Conservation (phyloP, 2,888 invertebrate species). For the Ophion obscuratus region DNA sequence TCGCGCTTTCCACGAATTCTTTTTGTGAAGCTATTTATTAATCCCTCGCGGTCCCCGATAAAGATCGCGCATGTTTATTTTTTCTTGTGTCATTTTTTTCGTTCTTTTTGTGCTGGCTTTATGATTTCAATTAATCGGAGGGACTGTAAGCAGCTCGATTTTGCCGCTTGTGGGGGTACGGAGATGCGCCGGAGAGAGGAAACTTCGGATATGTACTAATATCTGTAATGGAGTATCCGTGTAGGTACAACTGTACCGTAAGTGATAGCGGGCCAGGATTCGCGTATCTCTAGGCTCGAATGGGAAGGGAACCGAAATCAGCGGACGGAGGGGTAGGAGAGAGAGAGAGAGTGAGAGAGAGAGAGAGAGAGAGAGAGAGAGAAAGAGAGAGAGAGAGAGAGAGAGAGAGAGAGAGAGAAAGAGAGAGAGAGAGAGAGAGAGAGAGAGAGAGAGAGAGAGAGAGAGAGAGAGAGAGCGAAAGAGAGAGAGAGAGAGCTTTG, state of each 20-base stretch:
- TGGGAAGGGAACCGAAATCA: constrained; percentile 23
- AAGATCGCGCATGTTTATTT: no score
- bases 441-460: not conserved
- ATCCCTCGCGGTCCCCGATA: no score
- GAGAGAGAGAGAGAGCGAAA: not conserved
- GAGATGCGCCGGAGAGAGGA: not conserved
- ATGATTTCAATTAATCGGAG: no score
- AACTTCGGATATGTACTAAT: constrained; percentile 1
- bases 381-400: not conserved
- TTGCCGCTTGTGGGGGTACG: no score
- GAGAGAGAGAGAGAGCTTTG: constrained; percentile 17
- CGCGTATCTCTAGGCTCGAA: constrained; percentile 37
- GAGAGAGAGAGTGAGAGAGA: not conserved
- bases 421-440: constrained; percentile 5
- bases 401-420: not conserved
- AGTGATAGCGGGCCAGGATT: constrained; percentile 25
- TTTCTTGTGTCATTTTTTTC: no score
- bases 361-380: not conserved
- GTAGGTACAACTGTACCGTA: not conserved
- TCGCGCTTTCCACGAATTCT: no score
- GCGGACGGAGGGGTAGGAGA: not conserved
- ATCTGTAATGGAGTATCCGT: constrained; percentile 26
- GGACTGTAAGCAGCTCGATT: no score
- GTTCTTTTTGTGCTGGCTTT: no score
- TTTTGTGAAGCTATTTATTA: no score